A percentile compares a stretch with the other conserved stretches of the same genome.
phyloP scores from a whole-genome alignment of 2,888 invertebrate species.

The Diplolepis rosae region DNA sequence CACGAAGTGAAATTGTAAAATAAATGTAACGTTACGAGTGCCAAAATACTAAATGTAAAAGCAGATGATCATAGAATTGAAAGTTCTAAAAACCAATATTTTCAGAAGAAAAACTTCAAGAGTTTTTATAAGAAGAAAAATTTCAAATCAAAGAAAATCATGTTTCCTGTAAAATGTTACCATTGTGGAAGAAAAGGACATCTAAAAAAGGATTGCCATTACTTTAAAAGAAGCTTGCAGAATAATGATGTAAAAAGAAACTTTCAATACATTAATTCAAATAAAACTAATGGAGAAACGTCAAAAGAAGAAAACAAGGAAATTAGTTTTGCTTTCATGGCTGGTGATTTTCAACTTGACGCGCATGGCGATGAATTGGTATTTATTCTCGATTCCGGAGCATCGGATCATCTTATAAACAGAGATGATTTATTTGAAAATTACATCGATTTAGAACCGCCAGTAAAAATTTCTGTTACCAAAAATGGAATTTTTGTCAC shows the following conservation, averaged over 20 bases:
- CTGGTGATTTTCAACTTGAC: neutral
- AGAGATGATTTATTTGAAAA: slow-evolving; percentile 33
- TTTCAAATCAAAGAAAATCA: slow-evolving; percentile 16
- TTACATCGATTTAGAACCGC: slow-evolving; percentile 26
- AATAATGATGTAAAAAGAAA: neutral
- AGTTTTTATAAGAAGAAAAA: neutral
- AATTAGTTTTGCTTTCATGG: slow-evolving; percentile 33
- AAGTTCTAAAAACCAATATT: neutral
- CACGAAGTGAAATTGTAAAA: slow-evolving; percentile 47
- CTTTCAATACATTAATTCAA: too few relatives aligned
- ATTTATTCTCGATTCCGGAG: slow-evolving; percentile 24
- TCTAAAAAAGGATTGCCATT: slow-evolving; percentile 58
- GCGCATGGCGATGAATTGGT: neutral
- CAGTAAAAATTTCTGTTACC: slow-evolving; percentile 52
- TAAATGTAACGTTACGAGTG: slow-evolving; percentile 52
- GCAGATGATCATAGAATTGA: slow-evolving; percentile 43
- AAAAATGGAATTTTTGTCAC: slow-evolving; percentile 56
- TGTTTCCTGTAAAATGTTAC: slow-evolving; percentile 42
- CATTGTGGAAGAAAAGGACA: slow-evolving; percentile 62
- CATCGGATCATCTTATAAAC: slow-evolving; percentile 45
- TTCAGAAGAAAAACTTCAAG: neutral
- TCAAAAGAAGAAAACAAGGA: too few relatives aligned
- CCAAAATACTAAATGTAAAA: slow-evolving; percentile 56
- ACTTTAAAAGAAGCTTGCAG: slow-evolving; percentile 41
- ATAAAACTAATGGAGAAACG: too few relatives aligned